A percentile compares a stretch with the other conserved stretches of the same genome.
Conservation (phyloP, 2,888 invertebrate genomes). For the Leptinotarsa peninsularis region DNA sequence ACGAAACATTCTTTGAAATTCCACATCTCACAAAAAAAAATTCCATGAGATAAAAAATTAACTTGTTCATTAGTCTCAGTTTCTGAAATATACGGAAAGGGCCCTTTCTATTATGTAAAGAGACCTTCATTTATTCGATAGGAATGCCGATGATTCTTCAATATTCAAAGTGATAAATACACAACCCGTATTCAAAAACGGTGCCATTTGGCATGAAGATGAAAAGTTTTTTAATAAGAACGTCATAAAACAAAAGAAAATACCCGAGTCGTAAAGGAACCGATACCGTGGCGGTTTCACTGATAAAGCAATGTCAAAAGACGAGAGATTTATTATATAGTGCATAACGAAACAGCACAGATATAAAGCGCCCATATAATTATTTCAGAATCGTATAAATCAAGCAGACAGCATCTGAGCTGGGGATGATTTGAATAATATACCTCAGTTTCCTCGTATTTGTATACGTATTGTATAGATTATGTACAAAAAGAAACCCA, state of each 20-base stretch:
- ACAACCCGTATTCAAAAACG: slow-evolving; percentile 5
- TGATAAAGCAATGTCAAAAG: slow-evolving; percentile 5
- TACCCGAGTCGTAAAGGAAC: not conserved
- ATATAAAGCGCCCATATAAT: slow-evolving; percentile 6
- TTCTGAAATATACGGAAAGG: too few species aligned
- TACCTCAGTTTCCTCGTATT: slow-evolving; percentile 34
- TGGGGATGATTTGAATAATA: slow-evolving; percentile 41
- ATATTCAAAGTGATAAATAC: slow-evolving; percentile 20
- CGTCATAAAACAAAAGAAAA: slow-evolving; percentile 18
- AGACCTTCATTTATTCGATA: not conserved
- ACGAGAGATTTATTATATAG: slow-evolving; percentile 9
- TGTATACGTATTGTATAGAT: slow-evolving; percentile 43
- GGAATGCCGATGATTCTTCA: slow-evolving; percentile 7
- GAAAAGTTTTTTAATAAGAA: slow-evolving; percentile 27
- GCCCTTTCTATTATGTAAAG: too few species aligned
- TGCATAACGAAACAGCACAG: slow-evolving; percentile 10
- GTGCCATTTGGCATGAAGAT: slow-evolving; percentile 2
- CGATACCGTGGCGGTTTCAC: slow-evolving; percentile 8
- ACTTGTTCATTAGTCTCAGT: too few species aligned
- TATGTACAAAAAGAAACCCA: slow-evolving; percentile 47
- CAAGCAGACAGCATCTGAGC: slow-evolving; percentile 34
- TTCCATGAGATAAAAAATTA: too few species aligned
- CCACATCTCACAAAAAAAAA: too few species aligned
- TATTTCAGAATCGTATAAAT: slow-evolving; percentile 27
- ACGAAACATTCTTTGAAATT: too few species aligned